These are phyloP conservation scores for Macrotis lagotis DNA, from an alignment of 2,113 vertebrate genomes.

Conservation along the genomic window DNA sequence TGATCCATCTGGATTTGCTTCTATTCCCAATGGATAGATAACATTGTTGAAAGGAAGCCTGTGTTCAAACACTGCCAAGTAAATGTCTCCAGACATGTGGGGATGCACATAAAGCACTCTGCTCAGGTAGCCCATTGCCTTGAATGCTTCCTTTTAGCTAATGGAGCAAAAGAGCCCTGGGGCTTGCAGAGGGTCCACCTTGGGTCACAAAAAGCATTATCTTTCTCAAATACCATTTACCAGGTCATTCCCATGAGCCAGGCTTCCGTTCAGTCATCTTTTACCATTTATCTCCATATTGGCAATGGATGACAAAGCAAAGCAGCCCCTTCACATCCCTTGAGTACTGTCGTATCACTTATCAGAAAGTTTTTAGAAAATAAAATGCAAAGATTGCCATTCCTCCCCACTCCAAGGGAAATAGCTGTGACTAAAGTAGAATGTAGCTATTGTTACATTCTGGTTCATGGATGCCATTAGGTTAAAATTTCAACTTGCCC, in stretches of 20 bases:
- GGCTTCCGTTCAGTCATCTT: background rate
- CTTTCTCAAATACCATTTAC: background rate
- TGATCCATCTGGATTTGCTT: slow-evolving; percentile 71
- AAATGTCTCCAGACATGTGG: slow-evolving; percentile 38
- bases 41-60: slow-evolving; percentile 63
- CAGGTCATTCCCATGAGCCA: background rate
- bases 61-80: slow-evolving; percentile 70
- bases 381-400: background rate
- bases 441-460: background rate
- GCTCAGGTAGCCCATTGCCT: background rate
- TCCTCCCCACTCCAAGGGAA: background rate
- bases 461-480: background rate
- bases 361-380: background rate
- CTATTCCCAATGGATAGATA: slow-evolving; percentile 68
- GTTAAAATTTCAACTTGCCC: background rate
- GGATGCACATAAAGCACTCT: background rate
- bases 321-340: background rate
- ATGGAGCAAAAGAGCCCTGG: background rate
- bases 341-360: background rate
- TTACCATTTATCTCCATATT: background rate
- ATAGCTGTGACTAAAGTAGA: background rate
- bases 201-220: background rate
- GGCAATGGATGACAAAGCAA: background rate
- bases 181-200: background rate
- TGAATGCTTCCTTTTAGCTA: background rate